Evolutionary conservation across 2,888 invertebrate genomes (phyloP), one percentile per base, ranked within the genome.

Genomic region (Eretmocerus hayati): DNA sequence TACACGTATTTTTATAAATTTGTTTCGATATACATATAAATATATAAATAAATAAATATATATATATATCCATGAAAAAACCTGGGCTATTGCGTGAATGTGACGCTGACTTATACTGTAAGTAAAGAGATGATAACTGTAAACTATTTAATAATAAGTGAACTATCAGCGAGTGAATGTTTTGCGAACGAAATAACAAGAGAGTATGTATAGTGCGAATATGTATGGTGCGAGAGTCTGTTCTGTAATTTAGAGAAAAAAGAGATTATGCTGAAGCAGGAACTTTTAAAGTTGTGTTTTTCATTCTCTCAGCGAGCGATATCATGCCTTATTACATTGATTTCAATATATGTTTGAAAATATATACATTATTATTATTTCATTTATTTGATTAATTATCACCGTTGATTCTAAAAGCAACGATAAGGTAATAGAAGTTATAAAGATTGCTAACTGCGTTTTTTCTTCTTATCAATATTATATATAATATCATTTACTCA

Each of bases 1-100:
- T 51, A 57, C 54, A 58, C 59, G 61, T 64, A 64, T 66, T 66
- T 66, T 65, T 66, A 62, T 66, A 65, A 62, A 61, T 65, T 65
- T 60, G 52, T 61, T 62, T 62, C 60, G 56, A 60, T 59, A 60
- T 59, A 62, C 57, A 58, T 50, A 59, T 53, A 50, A 40, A 33
- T 33, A 33, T 13, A 9, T 30, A 13, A n/a, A n/a, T n/a, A n/a
- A n/a, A n/a, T n/a, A n/a, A n/a, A n/a, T n/a, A 58, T 50, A 59
- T 53, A 50, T 37, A 33, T 33, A 33, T 26, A 26, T 26, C 11
- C 26, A 11, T 9, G 26, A 11, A 26, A 26, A 9, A 26, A n/a
- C n/a, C n/a, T n/a, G n/a, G n/a, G n/a, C n/a, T 42, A 44, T 33
- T 56, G 59, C 56, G 54, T 57, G 61, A 59, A 57, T 62, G 58